phyloP scores from a whole-genome alignment of 1,140 invertebrate genomes.

The Drosophila lacertosa region DNA sequence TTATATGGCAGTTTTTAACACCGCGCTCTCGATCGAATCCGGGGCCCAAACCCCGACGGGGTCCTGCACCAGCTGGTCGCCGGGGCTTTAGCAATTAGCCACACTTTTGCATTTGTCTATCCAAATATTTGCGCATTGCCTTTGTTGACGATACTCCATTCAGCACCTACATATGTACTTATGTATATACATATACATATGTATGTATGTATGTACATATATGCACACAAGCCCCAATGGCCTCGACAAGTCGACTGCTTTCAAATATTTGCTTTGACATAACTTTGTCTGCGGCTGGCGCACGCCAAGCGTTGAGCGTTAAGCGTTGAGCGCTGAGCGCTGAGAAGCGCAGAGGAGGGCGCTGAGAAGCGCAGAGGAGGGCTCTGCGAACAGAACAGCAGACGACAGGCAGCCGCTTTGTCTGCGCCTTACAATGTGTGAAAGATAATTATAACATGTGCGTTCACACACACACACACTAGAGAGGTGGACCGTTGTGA shows the following conservation, averaged over 20 bases:
- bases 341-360: slow-evolving; percentile 13
- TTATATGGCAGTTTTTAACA: slow-evolving; percentile 75
- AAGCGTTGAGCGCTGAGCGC: too few relatives aligned
- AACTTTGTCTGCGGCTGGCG: slow-evolving; percentile 79
- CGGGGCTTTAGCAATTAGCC: slow-evolving; percentile 62
- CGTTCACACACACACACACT: slow-evolving; percentile 27
- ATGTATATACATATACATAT: neutral
- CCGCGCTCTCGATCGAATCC: slow-evolving; percentile 24
- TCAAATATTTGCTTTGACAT: slow-evolving; percentile 81
- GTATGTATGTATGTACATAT: neutral
- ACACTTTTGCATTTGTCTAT: slow-evolving; percentile 42
- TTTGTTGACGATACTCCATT: slow-evolving; percentile 56
- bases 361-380: slow-evolving; percentile 13
- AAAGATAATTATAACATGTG: slow-evolving; percentile 77
- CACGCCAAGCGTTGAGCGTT: slow-evolving; percentile 45
- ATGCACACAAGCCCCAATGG: slow-evolving; percentile 10
- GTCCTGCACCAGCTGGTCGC: slow-evolving; percentile 12
- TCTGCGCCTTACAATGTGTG: slow-evolving; percentile 67
- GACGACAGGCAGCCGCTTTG: slow-evolving; percentile 60
- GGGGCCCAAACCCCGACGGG: neutral
- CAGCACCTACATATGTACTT: neutral
- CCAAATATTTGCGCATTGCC: slow-evolving; percentile 73
- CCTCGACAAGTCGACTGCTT: slow-evolving; percentile 44
- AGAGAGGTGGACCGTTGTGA: slow-evolving; percentile 15
- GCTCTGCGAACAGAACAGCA: slow-evolving; percentile 3